Percentiles rank a stretch among this genome's conserved stretches.
Evolutionary conservation across 2,797 vertebrate genomes (phyloP).

Genomic region (Thunnus albacares): DNA sequence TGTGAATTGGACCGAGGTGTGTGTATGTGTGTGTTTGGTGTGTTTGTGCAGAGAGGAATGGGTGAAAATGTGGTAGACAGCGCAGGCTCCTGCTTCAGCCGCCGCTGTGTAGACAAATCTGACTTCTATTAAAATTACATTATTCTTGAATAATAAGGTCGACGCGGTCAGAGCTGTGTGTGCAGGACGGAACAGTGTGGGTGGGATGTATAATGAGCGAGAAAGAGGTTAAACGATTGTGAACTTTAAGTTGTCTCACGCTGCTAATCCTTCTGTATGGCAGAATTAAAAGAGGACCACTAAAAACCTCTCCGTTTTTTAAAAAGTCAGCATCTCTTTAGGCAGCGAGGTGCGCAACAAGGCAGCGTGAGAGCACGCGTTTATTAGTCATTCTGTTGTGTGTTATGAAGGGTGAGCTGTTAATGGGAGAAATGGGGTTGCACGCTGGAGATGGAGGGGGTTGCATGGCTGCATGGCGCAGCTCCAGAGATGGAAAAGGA

Average conservation of each 20-base stretch:
- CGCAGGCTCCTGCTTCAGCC: conserved; percentile 33
- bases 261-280: conserved; percentile 47
- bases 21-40: conserved; percentile 11
- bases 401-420: conserved; percentile 76
- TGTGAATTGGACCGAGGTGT: conserved; percentile 53
- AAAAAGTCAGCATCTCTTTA: conserved; percentile 24
- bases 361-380: conserved; percentile 35
- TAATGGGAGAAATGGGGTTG: conserved; percentile 81
- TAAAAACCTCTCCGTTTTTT: conserved; percentile 19
- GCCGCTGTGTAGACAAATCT: conserved; percentile 41
- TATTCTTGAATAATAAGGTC: conserved; percentile 67
- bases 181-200: conserved; percentile 46
- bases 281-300: conserved; percentile 18
- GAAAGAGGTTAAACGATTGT: conserved; percentile 61
- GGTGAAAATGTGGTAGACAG: conserved; percentile 30
- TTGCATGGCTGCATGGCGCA: conserved; percentile 77
- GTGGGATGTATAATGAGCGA: conserved; percentile 62
- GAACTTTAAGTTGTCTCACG: conserved; percentile 57
- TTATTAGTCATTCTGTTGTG: conserved; percentile 63
- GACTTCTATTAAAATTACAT: conserved; percentile 71
- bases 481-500: conserved; percentile 82
- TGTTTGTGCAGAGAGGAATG: conserved; percentile 19
- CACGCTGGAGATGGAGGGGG: conserved; percentile 59
- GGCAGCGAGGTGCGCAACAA: conserved; percentile 39
- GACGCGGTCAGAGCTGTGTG: conserved; percentile 38